Base-by-base conservation (phyloP, 2,888 invertebrate species). In the Stegana nigrithorax region DNA sequence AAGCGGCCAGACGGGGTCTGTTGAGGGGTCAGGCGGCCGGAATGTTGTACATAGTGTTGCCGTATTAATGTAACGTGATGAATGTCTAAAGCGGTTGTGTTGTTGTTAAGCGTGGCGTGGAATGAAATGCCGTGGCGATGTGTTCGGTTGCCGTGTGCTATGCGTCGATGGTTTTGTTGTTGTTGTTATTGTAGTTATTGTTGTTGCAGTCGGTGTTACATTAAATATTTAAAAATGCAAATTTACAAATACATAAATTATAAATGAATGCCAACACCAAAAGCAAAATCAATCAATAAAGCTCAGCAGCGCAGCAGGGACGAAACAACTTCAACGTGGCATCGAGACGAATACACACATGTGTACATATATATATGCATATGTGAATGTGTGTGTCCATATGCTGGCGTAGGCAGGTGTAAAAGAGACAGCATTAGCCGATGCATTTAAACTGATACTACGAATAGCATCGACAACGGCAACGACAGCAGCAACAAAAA, bases 221-320 rank as follows among this genome's bases (percentile, higher is more conserved):
- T 76, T 70, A 78, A 75, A 73, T 78, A 78, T 75, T 78, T 66
- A 72, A 78, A 75, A 25, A 75, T 73, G 68, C 69, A 74, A 78
- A 76, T 78, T 78, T 76, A 74, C 73, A 78, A 76, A 72, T 70
- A 68, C 77, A 78, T 79, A 53, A 75, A 78, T 78, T 78, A 73
- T 70, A 65, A 73, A 78, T 77, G 71, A 70, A 63, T 72, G 72
- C 72, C 77, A 77, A 77, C 79, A 78, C 77, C 78, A 68, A 75
- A 73, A 70, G 67, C 78, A 70, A 79, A 77, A 77, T 79, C 79
- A 78, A 77, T 77, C 78, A 72, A 75, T 75, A 67, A 55, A 21
- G 4, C 19, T 45, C 29, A n/a, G 32, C 32, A 12, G 32, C 10
- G 10, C 8, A 32, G n/a, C 8, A 32, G 32, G 32, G n/a, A 32